These are phyloP conservation scores for Acropora tenuis DNA, from an alignment of 64 coral and sea anemone genomes.

Conservation along the genomic window DNA sequence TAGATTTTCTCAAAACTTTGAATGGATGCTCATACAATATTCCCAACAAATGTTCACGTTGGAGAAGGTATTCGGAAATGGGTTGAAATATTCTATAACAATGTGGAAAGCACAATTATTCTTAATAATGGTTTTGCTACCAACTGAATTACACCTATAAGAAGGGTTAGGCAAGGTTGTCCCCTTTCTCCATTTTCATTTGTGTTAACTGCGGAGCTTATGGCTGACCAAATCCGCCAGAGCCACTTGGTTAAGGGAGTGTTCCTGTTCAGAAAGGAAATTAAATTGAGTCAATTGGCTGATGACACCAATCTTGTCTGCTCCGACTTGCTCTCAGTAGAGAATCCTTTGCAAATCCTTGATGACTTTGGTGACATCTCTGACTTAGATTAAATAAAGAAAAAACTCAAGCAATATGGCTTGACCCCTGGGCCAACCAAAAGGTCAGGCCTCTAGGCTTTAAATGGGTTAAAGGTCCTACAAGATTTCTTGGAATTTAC, in stretches of 20 bases:
- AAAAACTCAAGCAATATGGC: constrained; percentile 14
- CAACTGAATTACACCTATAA: background rate
- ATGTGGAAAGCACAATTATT: constrained; percentile 27
- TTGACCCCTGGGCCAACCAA: background rate
- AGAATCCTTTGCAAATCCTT: background rate
- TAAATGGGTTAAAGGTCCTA: constrained; percentile 4
- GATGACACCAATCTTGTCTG: constrained; percentile 2
- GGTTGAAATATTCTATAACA: constrained; percentile 17
- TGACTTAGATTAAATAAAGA: background rate
- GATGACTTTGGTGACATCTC: background rate
- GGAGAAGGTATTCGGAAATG: background rate
- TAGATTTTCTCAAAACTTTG: constrained; percentile 23
- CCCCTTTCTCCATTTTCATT: background rate
- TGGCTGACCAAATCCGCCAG: constrained; percentile 3
- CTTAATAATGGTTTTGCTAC: constrained; percentile 10
- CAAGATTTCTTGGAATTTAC: background rate
- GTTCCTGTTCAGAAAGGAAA: background rate
- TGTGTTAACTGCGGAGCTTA: background rate
- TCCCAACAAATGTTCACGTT: constrained; percentile 9
- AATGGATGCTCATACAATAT: constrained; percentile 2
- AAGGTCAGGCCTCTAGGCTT: background rate
- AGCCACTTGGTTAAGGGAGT: constrained; percentile 18
- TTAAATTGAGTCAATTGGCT: background rate
- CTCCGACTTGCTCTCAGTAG: background rate
- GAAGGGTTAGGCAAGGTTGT: constrained; percentile 35